Percentiles rank a stretch among this genome's conserved stretches.
Conservation (phyloP, 2,797 vertebrate species). For the Acropternis orthonyx region DNA sequence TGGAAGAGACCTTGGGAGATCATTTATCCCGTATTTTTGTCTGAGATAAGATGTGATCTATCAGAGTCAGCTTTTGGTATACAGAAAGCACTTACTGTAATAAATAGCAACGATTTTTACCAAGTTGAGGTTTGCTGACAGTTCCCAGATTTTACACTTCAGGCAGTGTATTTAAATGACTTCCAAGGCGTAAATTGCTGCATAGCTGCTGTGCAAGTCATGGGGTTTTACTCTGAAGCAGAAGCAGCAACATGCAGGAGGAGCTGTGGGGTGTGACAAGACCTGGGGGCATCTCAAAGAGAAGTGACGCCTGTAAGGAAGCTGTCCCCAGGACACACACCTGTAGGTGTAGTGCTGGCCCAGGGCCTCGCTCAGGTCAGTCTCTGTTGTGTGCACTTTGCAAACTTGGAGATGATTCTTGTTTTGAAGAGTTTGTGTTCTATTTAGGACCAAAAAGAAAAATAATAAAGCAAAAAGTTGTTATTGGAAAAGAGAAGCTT, state of each 20-base stretch:
- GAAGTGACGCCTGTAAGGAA: fast-evolving
- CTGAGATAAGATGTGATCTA: neutral
- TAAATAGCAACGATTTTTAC: slow-evolving; percentile 33
- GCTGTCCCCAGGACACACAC: fast-evolving
- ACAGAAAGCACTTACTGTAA: neutral
- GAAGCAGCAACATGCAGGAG: neutral
- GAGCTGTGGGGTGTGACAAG: neutral
- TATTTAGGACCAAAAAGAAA: neutral
- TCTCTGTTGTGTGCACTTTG: neutral
- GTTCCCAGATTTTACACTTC: slow-evolving; percentile 13
- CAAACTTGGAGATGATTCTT: neutral
- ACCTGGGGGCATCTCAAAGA: neutral
- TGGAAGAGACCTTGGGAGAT: neutral
- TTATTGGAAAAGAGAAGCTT: neutral
- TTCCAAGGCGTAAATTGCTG: neutral
- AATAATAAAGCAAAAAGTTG: neutral
- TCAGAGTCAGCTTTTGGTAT: neutral
- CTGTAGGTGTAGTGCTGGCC: neutral
- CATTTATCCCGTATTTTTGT: neutral
- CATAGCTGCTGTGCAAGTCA: neutral
- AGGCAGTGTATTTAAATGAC: slow-evolving; percentile 13
- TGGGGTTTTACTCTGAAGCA: neutral
- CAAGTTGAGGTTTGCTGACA: neutral
- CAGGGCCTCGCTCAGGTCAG: neutral
- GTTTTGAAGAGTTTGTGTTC: neutral